Evolutionary conservation across 2,113 vertebrate genomes (phyloP), one percentile per base, ranked within the genome.

Genomic region (Colinus virginianus): DNA sequence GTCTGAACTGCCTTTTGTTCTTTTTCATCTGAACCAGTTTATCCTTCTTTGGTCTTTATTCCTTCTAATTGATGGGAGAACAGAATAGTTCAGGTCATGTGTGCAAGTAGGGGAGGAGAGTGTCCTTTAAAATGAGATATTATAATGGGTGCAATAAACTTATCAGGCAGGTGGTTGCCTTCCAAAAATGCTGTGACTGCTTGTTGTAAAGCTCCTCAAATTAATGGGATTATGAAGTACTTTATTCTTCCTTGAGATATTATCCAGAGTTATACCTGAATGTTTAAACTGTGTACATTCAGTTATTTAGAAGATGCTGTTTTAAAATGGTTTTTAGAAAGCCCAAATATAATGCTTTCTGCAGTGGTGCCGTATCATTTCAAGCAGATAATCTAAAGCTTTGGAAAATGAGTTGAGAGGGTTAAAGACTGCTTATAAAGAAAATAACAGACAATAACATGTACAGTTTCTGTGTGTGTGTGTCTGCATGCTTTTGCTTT

Each of bases 41-140:
- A 17, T 95, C 89, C 36, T 64, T 67, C 49, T 62, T 2, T 80
- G 32, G 16, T 40, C 80, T 82, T 90, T 96, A 75, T 56, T 78
- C 46, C 88, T 84, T 78, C 22, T 75, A 78, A 86, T 90, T 75
- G 51, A 32, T 91, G 64, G 72, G 72, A 56, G 78, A 87, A 64
- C 69, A 81, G 75, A 92, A 91, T 75, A 94, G 78, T 94, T 95
- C 82, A 84, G 91, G 87, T 94, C 76, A 51, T 95, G 90, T 84
- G 51, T 90, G 56, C 28, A 75, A 76, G 53, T 64, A 81, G 76
- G 64, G 84, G 66, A 93, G 72, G 53, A 38, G 69, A 91, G 30
- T 68, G 56, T 93, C 11, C 14, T 88, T 83, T 86, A 72, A 91
- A 86, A 86, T n/a, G 26, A 88, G 38, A 45, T 74, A 58, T 43